A percentile compares a stretch with the other conserved stretches of the same genome.
Conservation (phyloP, 2,113 vertebrate genomes). For the Periophthalmus modestus region DNA sequence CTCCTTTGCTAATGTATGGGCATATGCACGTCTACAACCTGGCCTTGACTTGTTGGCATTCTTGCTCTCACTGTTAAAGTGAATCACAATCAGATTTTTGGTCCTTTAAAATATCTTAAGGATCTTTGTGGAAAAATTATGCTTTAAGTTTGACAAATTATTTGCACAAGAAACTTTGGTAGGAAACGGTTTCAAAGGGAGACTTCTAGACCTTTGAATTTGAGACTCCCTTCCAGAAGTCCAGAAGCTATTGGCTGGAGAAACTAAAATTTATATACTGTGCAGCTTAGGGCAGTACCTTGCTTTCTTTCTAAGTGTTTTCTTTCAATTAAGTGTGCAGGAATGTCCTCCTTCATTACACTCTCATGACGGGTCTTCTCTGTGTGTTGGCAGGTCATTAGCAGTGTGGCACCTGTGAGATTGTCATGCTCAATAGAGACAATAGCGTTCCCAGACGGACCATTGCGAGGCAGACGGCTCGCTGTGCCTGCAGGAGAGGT, state of each 20-base stretch:
- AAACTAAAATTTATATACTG: no score
- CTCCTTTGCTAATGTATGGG: no score
- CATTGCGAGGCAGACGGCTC: slow-evolving; percentile 83
- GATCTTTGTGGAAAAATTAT: background rate
- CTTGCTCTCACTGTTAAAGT: no score
- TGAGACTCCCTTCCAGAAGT: no score
- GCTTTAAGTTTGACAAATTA: background rate
- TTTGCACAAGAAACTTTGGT: background rate
- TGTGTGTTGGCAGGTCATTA: slow-evolving; percentile 79
- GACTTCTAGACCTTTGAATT: no score
- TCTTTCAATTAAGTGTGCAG: background rate
- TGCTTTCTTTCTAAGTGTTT: no score
- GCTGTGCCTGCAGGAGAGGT: slow-evolving; percentile 83
- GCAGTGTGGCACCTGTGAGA: slow-evolving; percentile 84
- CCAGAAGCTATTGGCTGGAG: no score
- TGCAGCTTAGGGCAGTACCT: no score
- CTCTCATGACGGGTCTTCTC: background rate
- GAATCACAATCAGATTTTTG: background rate
- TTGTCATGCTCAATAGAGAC: slow-evolving; percentile 84
- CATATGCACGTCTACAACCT: no score
- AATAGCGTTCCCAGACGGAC: slow-evolving; percentile 81
- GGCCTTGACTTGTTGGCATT: no score
- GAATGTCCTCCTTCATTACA: background rate
- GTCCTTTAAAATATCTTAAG: background rate
- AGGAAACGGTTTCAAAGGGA: background rate